Percentiles rank a stretch among this genome's conserved stretches.
phyloP scores from a whole-genome alignment of 2,113 vertebrate species.

The Channa maculata region DNA sequence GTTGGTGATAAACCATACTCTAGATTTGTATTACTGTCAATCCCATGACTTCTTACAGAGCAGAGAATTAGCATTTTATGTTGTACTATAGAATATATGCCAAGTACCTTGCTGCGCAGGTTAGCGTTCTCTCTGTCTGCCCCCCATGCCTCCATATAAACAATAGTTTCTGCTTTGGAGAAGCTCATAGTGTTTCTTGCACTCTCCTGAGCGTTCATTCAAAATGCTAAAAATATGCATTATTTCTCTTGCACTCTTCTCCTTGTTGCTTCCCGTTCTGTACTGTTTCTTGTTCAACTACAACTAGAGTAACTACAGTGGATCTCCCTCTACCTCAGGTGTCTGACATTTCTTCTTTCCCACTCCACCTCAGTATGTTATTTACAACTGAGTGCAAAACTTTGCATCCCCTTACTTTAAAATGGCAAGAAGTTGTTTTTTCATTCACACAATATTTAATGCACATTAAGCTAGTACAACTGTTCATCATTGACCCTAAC shows the following conservation, averaged over 20 bases:
- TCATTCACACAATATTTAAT: too few relatives aligned
- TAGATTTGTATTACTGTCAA: conserved; percentile 39
- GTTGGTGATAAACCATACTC: conserved; percentile 10
- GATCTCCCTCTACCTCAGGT: neutral
- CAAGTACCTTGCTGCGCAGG: conserved; percentile 18
- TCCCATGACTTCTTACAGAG: conserved; percentile 21
- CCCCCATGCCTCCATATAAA: neutral
- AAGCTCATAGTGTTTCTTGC: conserved; percentile 10
- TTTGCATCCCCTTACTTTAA: too few relatives aligned
- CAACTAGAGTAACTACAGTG: neutral
- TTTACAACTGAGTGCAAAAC: conserved; percentile 10
- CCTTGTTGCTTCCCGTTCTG: neutral
- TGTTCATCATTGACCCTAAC: too few relatives aligned
- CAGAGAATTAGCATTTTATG: conserved; percentile 14
- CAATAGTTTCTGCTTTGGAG: neutral
- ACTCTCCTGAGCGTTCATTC: conserved; percentile 15
- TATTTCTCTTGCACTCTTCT: neutral
- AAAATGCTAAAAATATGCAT: conserved; percentile 42
- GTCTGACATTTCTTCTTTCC: neutral
- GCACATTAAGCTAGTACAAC: too few relatives aligned
- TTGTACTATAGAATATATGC: conserved; percentile 14
- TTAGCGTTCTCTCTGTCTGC: conserved; percentile 4
- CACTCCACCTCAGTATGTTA: conserved; percentile 37
- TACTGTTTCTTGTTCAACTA: neutral
- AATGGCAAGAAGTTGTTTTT: too few relatives aligned